Base-by-base conservation (phyloP, 1,140 invertebrate species). In the Zaprionus capensis region DNA sequence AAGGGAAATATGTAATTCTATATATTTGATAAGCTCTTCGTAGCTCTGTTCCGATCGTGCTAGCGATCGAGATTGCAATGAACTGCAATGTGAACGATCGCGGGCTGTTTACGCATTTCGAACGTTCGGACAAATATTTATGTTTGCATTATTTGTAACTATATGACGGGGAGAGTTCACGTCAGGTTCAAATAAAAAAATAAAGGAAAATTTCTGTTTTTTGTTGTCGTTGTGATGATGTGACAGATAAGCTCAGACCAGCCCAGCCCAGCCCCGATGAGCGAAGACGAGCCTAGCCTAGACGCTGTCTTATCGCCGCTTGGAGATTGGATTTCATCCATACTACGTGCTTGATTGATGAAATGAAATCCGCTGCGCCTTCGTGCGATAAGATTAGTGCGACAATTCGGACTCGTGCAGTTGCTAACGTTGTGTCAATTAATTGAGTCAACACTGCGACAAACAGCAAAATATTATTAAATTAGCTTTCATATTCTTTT, bases 101-200 rank as follows among this genome's bases (percentile, higher is more conserved):
- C 36, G 14, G 24, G 4, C 38, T 77, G 46, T 73, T 66, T 53
- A 64, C 71, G 41, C 24, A 46, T 46, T 17, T 3, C n/a, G 41
- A 46, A 17, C 15, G 49, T 28, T 61, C 17, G 38, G 44, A 53
- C 46, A 49, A 53, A 56, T 67, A 44, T 78, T 62, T 71, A 58
- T 67, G 38, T 73, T 62, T 77, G 34, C 55, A 72, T 63, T 53
- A 65, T 76, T 66, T 70, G 41, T 17, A 55, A 53, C 49, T 24
- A 66, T 20, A 15, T 59, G 77, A 15, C 64, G 74, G 77, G 66
- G 59, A 46, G 65, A 69, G 83, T 87, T 87, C 83, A 71, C 31
- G 2, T 3, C 20, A 34, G 55, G 64, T 67, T 67, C 65, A 67
- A 11, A 49, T 11, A 77, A 44, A 44, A 46, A 69, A 63, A 71